Conservation (phyloP, 2,797 vertebrate genomes). For the Pangasius sanitwongsei region DNA sequence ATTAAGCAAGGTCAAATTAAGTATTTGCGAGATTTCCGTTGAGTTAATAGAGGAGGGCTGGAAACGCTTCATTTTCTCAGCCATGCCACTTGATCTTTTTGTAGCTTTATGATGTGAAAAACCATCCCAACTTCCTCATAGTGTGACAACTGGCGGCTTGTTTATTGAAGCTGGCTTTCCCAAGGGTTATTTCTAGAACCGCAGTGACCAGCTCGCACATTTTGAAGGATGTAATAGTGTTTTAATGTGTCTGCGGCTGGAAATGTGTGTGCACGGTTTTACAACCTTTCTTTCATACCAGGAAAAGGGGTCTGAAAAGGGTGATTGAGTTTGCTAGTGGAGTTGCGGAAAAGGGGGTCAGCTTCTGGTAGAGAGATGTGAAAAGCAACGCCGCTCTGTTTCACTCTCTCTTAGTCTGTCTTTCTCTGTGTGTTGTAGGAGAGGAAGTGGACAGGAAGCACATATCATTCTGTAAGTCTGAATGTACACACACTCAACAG, state of each 20-base stretch:
- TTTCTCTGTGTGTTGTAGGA: slow-evolving; percentile 51
- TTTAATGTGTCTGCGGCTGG: slow-evolving; percentile 33
- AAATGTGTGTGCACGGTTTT: slow-evolving; percentile 38
- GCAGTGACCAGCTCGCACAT: neutral
- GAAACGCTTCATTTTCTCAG: slow-evolving; percentile 2
- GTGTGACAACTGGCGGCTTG: neutral
- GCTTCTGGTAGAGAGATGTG: slow-evolving; percentile 10
- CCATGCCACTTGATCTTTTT: slow-evolving; percentile 14
- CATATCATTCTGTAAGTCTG: slow-evolving; percentile 53
- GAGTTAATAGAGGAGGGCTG: neutral
- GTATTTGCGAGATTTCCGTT: slow-evolving; percentile 12
- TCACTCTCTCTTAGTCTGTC: neutral
- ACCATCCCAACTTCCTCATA: neutral
- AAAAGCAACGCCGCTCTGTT: neutral
- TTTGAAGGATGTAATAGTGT: slow-evolving; percentile 33
- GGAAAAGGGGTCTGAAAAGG: slow-evolving; percentile 37
- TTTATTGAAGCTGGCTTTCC: neutral
- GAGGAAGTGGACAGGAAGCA: slow-evolving; percentile 55
- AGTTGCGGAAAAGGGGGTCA: neutral
- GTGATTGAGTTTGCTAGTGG: slow-evolving; percentile 34
- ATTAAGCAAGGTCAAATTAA: neutral
- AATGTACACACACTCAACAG: slow-evolving; percentile 55
- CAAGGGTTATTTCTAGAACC: slow-evolving; percentile 30
- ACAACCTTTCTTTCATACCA: slow-evolving; percentile 29
- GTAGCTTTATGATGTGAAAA: slow-evolving; percentile 23